Conservation (phyloP, 2,113 vertebrate species). For the Ranitomeya imitator region DNA sequence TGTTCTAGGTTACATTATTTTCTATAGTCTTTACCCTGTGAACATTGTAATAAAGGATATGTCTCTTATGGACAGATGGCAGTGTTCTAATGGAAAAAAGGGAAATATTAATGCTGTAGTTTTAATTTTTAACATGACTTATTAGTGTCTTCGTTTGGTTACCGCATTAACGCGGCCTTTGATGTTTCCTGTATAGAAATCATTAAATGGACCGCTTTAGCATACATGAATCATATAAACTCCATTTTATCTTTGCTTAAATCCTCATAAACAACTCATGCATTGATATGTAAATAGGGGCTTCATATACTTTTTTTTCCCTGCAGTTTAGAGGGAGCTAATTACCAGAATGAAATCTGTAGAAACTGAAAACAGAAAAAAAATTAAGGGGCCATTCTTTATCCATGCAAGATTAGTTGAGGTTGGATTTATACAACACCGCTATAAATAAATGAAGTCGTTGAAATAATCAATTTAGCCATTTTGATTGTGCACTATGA, state of each 20-base stretch:
- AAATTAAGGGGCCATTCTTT: not conserved
- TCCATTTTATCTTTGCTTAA: slow-evolving; percentile 9
- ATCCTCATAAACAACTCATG: not conserved
- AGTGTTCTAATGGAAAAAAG: not conserved
- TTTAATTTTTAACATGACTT: not conserved
- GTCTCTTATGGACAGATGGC: not conserved
- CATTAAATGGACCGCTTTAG: not conserved
- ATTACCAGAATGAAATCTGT: not conserved
- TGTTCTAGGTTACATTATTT: not conserved
- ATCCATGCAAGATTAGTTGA: not conserved
- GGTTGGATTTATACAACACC: too few relatives aligned
- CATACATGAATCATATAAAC: not conserved
- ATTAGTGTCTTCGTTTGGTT: not conserved
- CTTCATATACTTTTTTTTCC: not conserved
- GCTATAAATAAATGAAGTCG: too few relatives aligned
- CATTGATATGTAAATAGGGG: not conserved
- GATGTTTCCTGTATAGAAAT: not conserved
- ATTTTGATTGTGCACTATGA: too few relatives aligned
- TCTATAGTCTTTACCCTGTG: not conserved
- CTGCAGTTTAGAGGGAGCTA: not conserved
- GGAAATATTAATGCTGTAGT: not conserved
- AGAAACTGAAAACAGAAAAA: not conserved
- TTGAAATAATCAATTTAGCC: too few relatives aligned
- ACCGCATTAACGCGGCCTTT: not conserved
- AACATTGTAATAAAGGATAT: not conserved